These are phyloP conservation scores for Sanderia malayensis DNA, from an alignment of 30 jellyfish, hydroid and myxozoan genomes.

Conservation along the genomic window DNA sequence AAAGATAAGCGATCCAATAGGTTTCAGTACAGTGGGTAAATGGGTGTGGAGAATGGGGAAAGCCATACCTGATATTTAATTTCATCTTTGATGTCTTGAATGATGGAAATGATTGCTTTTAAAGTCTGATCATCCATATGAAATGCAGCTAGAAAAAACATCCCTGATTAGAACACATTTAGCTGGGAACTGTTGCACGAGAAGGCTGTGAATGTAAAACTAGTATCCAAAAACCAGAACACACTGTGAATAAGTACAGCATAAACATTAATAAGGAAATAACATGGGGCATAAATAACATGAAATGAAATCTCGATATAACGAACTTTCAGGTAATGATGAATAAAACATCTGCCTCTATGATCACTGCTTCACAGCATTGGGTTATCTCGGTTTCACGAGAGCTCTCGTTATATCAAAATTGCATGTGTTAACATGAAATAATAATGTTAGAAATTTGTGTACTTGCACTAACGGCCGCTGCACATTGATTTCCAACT, in stretches of 20 bases:
- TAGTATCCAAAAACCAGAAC: background rate
- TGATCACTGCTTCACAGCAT: no score
- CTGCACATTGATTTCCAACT: slow-evolving; percentile 1
- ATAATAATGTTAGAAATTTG: no score
- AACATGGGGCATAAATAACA: no score
- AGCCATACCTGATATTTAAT: slow-evolving; percentile 60
- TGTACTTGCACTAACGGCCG: slow-evolving; percentile 6
- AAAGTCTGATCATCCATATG: slow-evolving; percentile 69
- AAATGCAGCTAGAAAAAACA: slow-evolving; percentile 42
- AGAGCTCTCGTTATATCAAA: no score
- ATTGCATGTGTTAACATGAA: no score
- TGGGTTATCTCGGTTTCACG: no score
- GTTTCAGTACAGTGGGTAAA: no score
- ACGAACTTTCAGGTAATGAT: no score
- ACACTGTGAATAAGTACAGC: background rate
- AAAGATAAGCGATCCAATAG: no score
- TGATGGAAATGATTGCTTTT: slow-evolving; percentile 59
- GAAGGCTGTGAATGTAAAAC: background rate
- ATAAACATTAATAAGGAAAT: background rate
- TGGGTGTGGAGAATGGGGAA: no score
- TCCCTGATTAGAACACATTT: background rate
- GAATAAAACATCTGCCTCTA: no score
- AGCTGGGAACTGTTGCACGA: background rate
- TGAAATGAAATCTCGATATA: no score
- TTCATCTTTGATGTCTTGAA: slow-evolving; percentile 70